Base-by-base conservation (phyloP, 2,888 invertebrate genomes). In the Resseliella maxima region DNA sequence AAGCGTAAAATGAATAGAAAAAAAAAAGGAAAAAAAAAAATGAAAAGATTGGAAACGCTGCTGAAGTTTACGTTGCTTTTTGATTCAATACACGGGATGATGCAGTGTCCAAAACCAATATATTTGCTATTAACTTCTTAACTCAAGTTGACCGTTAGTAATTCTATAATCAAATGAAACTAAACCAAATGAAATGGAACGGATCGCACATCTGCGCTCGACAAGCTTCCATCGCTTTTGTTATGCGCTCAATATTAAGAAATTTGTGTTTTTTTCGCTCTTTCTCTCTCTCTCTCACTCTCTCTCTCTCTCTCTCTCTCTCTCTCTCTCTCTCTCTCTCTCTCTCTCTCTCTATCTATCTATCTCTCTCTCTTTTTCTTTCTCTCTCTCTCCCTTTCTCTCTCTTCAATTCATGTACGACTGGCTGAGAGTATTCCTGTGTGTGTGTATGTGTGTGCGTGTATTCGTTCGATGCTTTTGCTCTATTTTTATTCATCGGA, bases 141-240 rank as follows among this genome's bases (percentile, higher is more conserved):
- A 38, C 83, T 83, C 38, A 83, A 83, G 83, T 83, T 83, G 83
- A 83, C 83, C 83, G 83, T 83, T 83, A 38, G 38, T 83, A 83
- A 83, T 83, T 83, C 83, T 24, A 83, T 83, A 83, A 83, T 83
- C 83, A 83, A 83, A 83, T 83, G 38, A 83, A 83, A 83, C 38
- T 83, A 83, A 38, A 38, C 38, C 83, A 83, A 83, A 38, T 38
- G 83, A 83, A 83, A 83, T 38, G 83, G 38, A 83, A 83, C 83
- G 83, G 38, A 83, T 38, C 83, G 38, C 6, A 83, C 83, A 83
- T 38, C 38, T 83, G 83, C n/a, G 83, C n/a, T 38, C 83, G 83
- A 35, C 83, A 38, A 27, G 27, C 3, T 27, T 2, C 31, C 27
- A 12, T 31, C 64, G 31, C 24, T 27, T 24, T 64, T 64, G 15